Evolutionary conservation across 35 echinoderm and acorn worm species (phyloP).

Genomic region (Holothuria glaberrima): DNA sequence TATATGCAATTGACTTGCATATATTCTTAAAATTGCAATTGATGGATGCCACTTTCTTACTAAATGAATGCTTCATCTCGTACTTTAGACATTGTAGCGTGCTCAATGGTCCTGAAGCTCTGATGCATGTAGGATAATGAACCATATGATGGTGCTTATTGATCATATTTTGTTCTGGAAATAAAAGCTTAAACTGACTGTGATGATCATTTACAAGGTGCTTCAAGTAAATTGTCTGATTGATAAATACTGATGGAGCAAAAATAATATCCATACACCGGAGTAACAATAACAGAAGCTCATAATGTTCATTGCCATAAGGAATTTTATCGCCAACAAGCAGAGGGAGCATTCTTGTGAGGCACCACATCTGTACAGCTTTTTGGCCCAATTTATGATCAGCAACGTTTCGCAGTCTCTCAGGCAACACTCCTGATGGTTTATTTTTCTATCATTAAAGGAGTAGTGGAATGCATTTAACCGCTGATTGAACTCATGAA

Average conservation of each 20-base stretch:
- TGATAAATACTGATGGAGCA: slow-evolving; percentile 36
- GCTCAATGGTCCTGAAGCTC: slow-evolving; percentile 57
- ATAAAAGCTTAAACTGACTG: slow-evolving; percentile 60
- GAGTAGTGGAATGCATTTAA: slow-evolving; percentile 12
- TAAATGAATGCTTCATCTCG: slow-evolving; percentile 66
- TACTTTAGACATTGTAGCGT: slow-evolving; percentile 54
- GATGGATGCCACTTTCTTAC: slow-evolving; percentile 55
- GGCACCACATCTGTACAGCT: slow-evolving; percentile 59
- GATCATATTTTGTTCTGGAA: slow-evolving; percentile 59
- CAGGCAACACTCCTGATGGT: not conserved
- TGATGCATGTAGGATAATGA: slow-evolving; percentile 64
- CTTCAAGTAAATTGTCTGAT: slow-evolving; percentile 60
- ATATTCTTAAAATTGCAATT: slow-evolving; percentile 80
- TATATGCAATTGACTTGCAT: slow-evolving; percentile 55
- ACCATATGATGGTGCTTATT: slow-evolving; percentile 84
- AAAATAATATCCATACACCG: slow-evolving; percentile 71
- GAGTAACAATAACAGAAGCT: slow-evolving; percentile 63
- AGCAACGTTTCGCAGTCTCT: not conserved
- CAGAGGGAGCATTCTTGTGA: slow-evolving; percentile 32
- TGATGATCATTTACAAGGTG: slow-evolving; percentile 72
- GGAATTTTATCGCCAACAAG: slow-evolving; percentile 56
- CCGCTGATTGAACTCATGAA: slow-evolving; percentile 69
- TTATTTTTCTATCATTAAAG: slow-evolving; percentile 19
- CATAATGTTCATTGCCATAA: slow-evolving; percentile 55
- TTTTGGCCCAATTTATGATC: slow-evolving; percentile 53